Conservation (phyloP, 2,113 vertebrate genomes). For the Poecile atricapillus region DNA sequence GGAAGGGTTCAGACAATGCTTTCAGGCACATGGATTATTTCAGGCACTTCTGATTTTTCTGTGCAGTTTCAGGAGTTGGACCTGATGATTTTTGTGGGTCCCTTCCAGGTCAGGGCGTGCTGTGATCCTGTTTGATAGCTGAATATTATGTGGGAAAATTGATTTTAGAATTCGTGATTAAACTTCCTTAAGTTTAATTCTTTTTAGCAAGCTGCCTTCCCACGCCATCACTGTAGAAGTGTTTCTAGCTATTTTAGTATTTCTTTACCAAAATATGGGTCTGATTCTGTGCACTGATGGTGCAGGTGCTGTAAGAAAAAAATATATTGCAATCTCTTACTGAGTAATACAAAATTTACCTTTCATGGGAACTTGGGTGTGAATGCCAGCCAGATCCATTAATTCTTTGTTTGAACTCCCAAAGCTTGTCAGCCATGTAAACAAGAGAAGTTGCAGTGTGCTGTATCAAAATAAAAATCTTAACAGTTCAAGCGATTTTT, state of each 20-base stretch:
- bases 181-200: not conserved
- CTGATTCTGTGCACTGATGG: not conserved
- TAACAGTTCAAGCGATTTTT: not conserved
- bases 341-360: not conserved
- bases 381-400: not conserved
- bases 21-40: not conserved
- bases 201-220: not conserved
- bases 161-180: not conserved
- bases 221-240: not conserved
- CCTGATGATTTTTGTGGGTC: not conserved
- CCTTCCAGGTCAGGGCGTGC: not conserved
- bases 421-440: not conserved
- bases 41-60: not conserved
- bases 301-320: not conserved
- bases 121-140: not conserved
- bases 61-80: not conserved
- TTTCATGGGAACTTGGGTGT: not conserved
- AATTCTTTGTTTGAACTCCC: not conserved
- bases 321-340: not conserved
- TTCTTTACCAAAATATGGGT: not conserved
- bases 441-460: not conserved
- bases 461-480: not conserved
- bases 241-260: not conserved
- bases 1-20: not conserved
- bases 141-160: not conserved